Evolutionary conservation across 2,797 vertebrate genomes (phyloP).

Genomic region (Pangasius sanitwongsei): DNA sequence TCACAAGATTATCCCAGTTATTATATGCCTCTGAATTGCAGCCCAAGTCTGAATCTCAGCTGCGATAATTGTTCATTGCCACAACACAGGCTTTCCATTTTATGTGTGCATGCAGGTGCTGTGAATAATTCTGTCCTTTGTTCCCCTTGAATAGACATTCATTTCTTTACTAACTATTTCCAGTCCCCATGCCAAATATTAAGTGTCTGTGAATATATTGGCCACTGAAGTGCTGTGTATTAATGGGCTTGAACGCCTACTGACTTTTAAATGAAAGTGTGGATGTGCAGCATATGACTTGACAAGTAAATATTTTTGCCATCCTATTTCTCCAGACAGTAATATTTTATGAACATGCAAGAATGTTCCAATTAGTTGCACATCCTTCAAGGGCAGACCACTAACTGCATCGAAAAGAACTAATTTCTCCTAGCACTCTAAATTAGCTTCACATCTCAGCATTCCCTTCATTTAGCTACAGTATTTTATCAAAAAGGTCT

Average conservation of each 20-base stretch:
- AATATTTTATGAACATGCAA: conserved; percentile 29
- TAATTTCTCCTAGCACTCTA: conserved; percentile 28
- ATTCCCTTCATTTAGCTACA: background rate
- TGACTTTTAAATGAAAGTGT: conserved; percentile 27
- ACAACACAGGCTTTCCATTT: conserved; percentile 44
- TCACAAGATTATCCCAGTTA: conserved; percentile 38
- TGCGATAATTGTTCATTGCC: conserved; percentile 28
- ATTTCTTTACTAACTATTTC: conserved; percentile 32
- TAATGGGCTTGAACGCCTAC: conserved; percentile 1
- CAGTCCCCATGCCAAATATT: conserved; percentile 36
- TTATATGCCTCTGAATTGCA: conserved; percentile 46
- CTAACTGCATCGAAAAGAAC: background rate
- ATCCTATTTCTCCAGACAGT: conserved; percentile 19
- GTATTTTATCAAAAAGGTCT: background rate
- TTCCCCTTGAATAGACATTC: conserved; percentile 37
- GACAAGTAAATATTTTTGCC: conserved; percentile 38
- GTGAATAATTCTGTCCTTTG: conserved; percentile 33
- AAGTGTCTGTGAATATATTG: conserved; percentile 35
- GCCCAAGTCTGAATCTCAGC: conserved; percentile 32
- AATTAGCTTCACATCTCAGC: background rate
- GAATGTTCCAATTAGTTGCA: conserved; percentile 34
- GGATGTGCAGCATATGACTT: background rate
- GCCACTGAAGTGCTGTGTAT: background rate
- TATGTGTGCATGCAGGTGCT: conserved; percentile 4
- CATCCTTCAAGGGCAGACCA: conserved; percentile 22